Conservation (phyloP, 2,888 invertebrate species). For the Melanotus villosus region DNA sequence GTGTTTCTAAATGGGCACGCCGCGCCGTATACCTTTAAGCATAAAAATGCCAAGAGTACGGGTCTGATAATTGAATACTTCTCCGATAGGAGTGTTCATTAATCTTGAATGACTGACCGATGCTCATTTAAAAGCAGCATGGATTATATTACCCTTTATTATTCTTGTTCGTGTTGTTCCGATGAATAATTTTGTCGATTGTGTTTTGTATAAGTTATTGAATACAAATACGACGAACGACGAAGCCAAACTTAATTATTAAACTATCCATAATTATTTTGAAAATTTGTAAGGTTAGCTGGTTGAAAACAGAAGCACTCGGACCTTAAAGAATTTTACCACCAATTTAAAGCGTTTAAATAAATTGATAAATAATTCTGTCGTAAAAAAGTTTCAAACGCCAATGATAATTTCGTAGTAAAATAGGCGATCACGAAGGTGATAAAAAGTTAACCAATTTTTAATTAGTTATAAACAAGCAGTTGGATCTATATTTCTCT, state of each 20-base stretch:
- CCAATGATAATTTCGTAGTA: too few relatives aligned
- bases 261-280: conserved; percentile 4
- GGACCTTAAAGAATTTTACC: too few relatives aligned
- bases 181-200: conserved; percentile 23
- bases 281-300: not conserved
- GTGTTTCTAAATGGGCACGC: not conserved
- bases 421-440: too few relatives aligned
- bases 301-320: not conserved
- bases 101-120: conserved; percentile 19
- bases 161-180: conserved; percentile 6
- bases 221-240: not conserved
- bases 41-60: conserved; percentile 4
- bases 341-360: too few relatives aligned
- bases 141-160: conserved; percentile 28
- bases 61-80: conserved; percentile 14
- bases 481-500: too few relatives aligned
- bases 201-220: conserved; percentile 10
- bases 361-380: too few relatives aligned
- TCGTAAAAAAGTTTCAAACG: too few relatives aligned
- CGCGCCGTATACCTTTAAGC: not conserved
- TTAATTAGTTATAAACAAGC: too few relatives aligned
- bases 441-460: too few relatives aligned
- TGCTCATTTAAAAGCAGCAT: conserved; percentile 22
- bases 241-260: not conserved
- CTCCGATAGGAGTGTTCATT: conserved; percentile 1